Evolutionary conservation across 2,797 vertebrate species (phyloP), one percentile per base, ranked within the genome.

Genomic region (Momotus momota): DNA sequence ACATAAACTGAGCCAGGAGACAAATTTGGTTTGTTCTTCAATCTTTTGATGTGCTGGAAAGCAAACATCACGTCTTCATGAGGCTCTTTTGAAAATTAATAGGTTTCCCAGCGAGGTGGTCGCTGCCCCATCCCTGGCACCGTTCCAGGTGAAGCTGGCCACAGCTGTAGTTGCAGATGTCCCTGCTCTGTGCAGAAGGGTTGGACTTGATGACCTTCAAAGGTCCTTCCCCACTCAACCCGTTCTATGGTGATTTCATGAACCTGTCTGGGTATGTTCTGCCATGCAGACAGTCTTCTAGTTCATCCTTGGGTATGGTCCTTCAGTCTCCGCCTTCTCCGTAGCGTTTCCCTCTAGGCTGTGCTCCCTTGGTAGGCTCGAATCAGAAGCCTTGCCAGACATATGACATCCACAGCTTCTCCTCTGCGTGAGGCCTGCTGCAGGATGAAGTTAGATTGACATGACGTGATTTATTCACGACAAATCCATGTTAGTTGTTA

Each of bases 351-450:
- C 67, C n/a, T 64, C 22, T 1, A 3, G 55, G 55, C 11, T 21
- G 0, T 1, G 46, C 40, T 78, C 27, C 65, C 57, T 33, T 0
- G 43, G 41, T 1, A 3, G 0, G 26, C 29, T n/a, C 1, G 4
- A 3, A 3, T 14, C 46, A 1, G 29, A 35, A 26, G 4, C 61
- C 35, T 14, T 15, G 35, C 54, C 41, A 8, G 54, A 12, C 48
- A 5, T 9, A 2, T 12, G 75, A 67, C 62, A 69, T 4, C 69
- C 62, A 13, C 77, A 40, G 89, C 69, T 45, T 70, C 75, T 70
- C 62, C 75, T n/a, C 26, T 1, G 8, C 29, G 0, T 1, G 8
- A 31, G 74, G 69, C 69, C 88, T 81, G 88, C 48, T 43, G 55
- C 69, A 49, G 62, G 57, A 4, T 22, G 77, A 22, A 51, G n/a